These are phyloP conservation scores for Agrotis clavis DNA, from an alignment of 2,888 invertebrate genomes.

Conservation along the genomic window DNA sequence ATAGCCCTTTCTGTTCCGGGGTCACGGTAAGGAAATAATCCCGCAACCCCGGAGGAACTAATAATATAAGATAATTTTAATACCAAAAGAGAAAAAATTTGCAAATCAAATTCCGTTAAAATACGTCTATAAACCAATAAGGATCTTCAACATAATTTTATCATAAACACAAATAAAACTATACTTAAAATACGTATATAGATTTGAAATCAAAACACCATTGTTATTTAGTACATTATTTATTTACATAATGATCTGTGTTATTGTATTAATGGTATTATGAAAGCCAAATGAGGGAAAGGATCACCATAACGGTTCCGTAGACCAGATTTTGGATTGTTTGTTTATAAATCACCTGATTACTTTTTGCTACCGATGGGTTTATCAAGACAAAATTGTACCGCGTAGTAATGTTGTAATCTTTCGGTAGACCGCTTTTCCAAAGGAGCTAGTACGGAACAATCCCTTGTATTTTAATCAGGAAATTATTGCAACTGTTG, in stretches of 20 bases:
- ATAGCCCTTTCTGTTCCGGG: too few species aligned
- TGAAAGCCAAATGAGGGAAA: constrained; percentile 59
- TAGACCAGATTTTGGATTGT: constrained; percentile 41
- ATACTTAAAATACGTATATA: not conserved
- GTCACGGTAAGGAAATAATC: too few species aligned
- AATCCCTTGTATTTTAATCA: too few species aligned
- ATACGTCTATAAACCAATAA: not conserved
- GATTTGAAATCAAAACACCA: constrained; percentile 33
- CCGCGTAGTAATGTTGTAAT: not conserved
- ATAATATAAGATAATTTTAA: too few species aligned
- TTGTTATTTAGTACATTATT: constrained; percentile 36
- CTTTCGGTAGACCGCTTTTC: too few species aligned
- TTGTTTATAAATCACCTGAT: constrained; percentile 50
- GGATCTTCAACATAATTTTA: constrained; percentile 3
- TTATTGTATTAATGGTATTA: constrained; percentile 41
- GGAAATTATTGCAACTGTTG: too few species aligned
- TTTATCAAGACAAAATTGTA: not conserved
- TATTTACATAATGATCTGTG: constrained; percentile 46
- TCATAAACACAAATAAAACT: not conserved
- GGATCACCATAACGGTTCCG: constrained; percentile 30
- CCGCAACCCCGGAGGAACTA: too few species aligned
- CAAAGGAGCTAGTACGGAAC: too few species aligned
- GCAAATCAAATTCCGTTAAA: not conserved
- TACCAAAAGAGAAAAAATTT: too few species aligned
- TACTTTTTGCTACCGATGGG: constrained; percentile 34